Evolutionary conservation across 1,140 invertebrate genomes (phyloP), one percentile per base, ranked within the genome.

Genomic region (Drosophila rhopaloa): DNA sequence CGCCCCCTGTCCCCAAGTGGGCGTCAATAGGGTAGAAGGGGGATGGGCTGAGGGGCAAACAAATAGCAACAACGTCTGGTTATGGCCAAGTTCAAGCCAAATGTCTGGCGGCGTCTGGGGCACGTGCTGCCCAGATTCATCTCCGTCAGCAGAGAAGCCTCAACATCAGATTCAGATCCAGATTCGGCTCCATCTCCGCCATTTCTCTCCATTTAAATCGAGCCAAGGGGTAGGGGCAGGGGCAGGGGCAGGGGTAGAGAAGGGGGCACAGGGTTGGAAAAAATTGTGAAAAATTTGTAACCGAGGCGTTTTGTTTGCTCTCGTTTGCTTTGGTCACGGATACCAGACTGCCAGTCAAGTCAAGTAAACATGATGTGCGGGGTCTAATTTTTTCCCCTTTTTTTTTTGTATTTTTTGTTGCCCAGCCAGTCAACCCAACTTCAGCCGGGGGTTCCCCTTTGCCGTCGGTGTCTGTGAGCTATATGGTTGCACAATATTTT

Each of bases 211-310:
- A 85, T 85, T 86, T 85, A 85, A 85, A 86, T 86, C 70, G 46
- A 44, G 48, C 50, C 35, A 66, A 24, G 44, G 13, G 11, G 16
- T 5, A 9, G 32, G 32, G 41, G 11, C 16, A 16, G 16, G 16
- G n/a, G n/a, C n/a, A 24, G 44, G 13, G 11, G 16, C 9, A 9
- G 32, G 32, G 41, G 11, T 4, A 1, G 9, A 35, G 19, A 8
- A 7, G 4, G 37, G 14, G 16, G 35, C 24, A 24, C 24, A 24
- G 57, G 32, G 4, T 14, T 38, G 9, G 46, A 14, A 85, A 88
- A 88, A 88, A 88, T 88, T 76, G 79, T 88, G 76, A 16, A 76
- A 88, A 88, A 88, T 86, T 86, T 88, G 79, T 83, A 83, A 86
- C 66, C 72, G 71, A 82, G 75, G 66, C 83, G 83, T 82, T 86